Evolutionary conservation across 1,140 invertebrate genomes (phyloP).

Genomic region (Caenorhabditis tropicalis): DNA sequence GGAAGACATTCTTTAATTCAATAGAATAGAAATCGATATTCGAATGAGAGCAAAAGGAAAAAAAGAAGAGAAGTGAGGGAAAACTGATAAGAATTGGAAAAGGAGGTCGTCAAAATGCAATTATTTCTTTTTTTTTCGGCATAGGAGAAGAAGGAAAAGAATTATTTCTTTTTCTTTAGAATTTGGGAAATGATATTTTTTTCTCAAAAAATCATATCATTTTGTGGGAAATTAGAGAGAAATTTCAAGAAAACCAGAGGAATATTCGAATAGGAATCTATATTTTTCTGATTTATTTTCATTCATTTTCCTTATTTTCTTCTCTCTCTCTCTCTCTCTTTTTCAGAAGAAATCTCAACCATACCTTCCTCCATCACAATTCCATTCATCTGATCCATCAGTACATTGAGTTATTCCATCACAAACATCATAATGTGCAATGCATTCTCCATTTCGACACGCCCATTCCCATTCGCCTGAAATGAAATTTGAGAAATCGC

Average conservation of each 20-base stretch:
- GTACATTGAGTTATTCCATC: constrained; percentile 91
- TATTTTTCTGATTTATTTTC: constrained; percentile 13
- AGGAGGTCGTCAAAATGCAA: background rate
- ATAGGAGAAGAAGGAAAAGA: background rate
- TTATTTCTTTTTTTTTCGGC: background rate
- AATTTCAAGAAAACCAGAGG: too few relatives aligned
- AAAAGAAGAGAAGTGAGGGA: background rate
- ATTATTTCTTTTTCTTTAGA: background rate
- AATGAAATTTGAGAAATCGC: background rate
- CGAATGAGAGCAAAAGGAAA: background rate
- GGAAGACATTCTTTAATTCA: background rate
- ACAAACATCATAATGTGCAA: constrained; percentile 92
- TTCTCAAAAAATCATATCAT: too few relatives aligned
- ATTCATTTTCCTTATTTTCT: background rate
- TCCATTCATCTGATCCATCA: constrained; percentile 84
- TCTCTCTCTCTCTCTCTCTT: background rate
- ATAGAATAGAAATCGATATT: background rate
- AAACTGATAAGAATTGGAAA: background rate
- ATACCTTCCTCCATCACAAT: constrained; percentile 23
- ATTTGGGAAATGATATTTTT: background rate
- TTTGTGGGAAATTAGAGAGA: too few relatives aligned
- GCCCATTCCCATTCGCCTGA: constrained; percentile 54
- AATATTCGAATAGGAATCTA: too few relatives aligned
- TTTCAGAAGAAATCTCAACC: background rate
- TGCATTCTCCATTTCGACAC: constrained; percentile 80